Evolutionary conservation across 2,888 invertebrate genomes (phyloP).

Genomic region (Trichopoda pennipes): DNA sequence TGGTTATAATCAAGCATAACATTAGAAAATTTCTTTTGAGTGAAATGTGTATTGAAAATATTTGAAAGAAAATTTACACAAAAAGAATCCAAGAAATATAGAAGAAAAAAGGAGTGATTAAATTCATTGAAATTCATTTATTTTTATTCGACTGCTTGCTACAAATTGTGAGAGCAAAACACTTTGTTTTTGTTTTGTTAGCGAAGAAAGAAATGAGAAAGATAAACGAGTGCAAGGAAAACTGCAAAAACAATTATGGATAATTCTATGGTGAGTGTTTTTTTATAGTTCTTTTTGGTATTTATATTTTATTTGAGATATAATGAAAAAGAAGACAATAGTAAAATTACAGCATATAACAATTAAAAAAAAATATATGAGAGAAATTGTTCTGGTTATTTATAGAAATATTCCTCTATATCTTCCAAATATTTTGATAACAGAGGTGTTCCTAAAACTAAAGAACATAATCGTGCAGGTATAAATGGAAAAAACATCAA

Average conservation of each 20-base stretch:
- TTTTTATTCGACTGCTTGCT: conserved; percentile 39
- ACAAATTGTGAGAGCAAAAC: conserved; percentile 17
- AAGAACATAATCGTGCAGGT: too few relatives aligned
- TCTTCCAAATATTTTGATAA: too few relatives aligned
- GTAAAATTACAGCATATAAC: conserved; percentile 54
- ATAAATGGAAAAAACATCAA: too few relatives aligned
- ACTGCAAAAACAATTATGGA: conserved; percentile 10
- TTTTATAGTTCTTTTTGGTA: neutral
- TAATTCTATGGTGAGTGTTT: conserved; percentile 41
- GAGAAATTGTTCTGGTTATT: conserved; percentile 3
- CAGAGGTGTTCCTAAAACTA: too few relatives aligned
- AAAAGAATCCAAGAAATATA: conserved; percentile 25
- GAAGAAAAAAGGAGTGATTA: conserved; percentile 35
- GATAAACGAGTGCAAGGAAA: conserved; percentile 5
- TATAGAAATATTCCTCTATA: conserved; percentile 5
- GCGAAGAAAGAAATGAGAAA: conserved; percentile 22
- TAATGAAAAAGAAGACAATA: neutral
- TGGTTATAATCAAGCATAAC: neutral
- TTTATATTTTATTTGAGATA: neutral
- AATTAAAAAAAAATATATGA: neutral
- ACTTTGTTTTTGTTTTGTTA: conserved; percentile 49
- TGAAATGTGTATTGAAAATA: conserved; percentile 40
- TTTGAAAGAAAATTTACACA: neutral
- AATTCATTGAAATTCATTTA: conserved; percentile 31
- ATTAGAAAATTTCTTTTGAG: conserved; percentile 30